Evolutionary conservation across 2,797 vertebrate species (phyloP).

Genomic region (Liparis tanakae): DNA sequence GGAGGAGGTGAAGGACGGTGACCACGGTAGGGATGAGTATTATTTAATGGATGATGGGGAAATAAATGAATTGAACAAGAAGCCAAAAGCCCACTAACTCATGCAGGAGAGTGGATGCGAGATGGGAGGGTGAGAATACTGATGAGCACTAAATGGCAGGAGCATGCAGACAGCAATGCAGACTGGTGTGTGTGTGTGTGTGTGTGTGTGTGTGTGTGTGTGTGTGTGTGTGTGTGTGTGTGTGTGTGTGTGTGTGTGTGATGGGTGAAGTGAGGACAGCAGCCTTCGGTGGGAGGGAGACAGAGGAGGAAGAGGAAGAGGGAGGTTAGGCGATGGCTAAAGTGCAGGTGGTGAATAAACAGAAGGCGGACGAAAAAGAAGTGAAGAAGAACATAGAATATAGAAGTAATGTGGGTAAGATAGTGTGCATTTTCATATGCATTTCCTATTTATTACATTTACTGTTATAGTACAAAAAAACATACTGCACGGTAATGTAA

Average conservation of each 20-base stretch:
- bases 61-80: slow-evolving; percentile 57
- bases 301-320: slow-evolving; percentile 15
- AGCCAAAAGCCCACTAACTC: slow-evolving; percentile 36
- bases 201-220: too few species aligned
- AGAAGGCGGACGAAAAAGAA: too few species aligned
- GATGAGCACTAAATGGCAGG: slow-evolving; percentile 61
- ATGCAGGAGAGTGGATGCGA: slow-evolving; percentile 38
- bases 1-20: slow-evolving; percentile 13
- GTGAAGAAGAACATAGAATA: too few species aligned
- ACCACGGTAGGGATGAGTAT: slow-evolving; percentile 55
- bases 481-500: neutral
- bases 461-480: too few species aligned
- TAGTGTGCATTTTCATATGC: too few species aligned
- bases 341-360: slow-evolving; percentile 7
- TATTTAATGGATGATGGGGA: slow-evolving; percentile 51
- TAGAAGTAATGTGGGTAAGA: too few species aligned
- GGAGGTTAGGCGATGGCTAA: slow-evolving; percentile 20
- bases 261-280: slow-evolving; percentile 55
- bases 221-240: too few species aligned
- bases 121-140: slow-evolving; percentile 59
- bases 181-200: neutral
- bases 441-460: too few species aligned
- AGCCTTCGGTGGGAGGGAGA: neutral
- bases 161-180: slow-evolving; percentile 13
- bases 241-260: too few species aligned